phyloP scores from a whole-genome alignment of 2,797 vertebrate species.

The Coilia nasus region DNA sequence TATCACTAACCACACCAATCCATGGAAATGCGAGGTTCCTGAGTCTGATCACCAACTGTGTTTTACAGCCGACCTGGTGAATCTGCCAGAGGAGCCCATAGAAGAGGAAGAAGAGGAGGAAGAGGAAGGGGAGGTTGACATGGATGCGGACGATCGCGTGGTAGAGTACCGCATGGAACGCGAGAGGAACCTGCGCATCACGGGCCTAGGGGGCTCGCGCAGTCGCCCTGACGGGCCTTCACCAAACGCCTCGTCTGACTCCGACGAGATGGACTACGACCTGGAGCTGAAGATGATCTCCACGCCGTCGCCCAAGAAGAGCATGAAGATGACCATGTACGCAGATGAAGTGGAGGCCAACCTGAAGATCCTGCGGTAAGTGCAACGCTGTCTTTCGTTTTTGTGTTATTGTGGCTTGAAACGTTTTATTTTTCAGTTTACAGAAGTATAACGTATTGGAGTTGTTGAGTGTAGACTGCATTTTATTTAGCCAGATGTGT shows the following conservation, averaged over 20 bases:
- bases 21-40: not conserved
- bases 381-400: too few species aligned
- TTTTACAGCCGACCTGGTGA: conserved; percentile 83
- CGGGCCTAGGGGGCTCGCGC: conserved; percentile 70
- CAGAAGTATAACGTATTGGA: too few species aligned
- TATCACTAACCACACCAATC: too few species aligned
- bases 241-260: conserved; percentile 81
- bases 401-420: too few species aligned
- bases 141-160: conserved; percentile 94
- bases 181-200: conserved; percentile 45
- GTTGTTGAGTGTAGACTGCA: not conserved
- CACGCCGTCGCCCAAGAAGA: conserved; percentile 95
- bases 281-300: conserved; percentile 99
- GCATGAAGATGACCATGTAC: conserved; percentile 99
- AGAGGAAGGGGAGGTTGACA: conserved; percentile 85
- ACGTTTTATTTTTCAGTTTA: too few species aligned
- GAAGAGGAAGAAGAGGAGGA: conserved; percentile 83
- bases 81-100: conserved; percentile 92
- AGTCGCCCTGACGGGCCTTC: conserved; percentile 66
- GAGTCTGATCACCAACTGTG: not conserved
- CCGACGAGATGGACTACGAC: conserved; percentile 98
- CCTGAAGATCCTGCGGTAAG: conserved; percentile 90
- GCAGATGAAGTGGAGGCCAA: conserved; percentile 93
- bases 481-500: not conserved
- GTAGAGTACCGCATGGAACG: conserved; percentile 87